Evolutionary conservation across 2,888 invertebrate species (phyloP).

Genomic region (Erynnis tages): DNA sequence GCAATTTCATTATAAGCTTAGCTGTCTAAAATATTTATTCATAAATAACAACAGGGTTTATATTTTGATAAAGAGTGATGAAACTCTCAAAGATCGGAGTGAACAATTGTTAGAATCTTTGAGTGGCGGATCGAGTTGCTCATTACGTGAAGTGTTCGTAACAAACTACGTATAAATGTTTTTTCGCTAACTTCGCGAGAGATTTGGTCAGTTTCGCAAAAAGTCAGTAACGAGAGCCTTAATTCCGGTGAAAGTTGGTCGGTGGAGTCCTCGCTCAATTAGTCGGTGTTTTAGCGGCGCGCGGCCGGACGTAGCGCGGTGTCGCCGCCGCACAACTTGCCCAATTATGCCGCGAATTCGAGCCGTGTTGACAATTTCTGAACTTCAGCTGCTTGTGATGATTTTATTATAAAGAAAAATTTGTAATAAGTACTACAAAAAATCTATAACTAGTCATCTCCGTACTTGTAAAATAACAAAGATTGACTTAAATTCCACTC

Average conservation of each 20-base stretch:
- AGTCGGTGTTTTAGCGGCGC: constrained; percentile 23
- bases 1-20: constrained; percentile 24
- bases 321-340: constrained; percentile 22
- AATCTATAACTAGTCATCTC: too few species aligned
- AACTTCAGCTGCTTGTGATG: too few species aligned
- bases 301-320: constrained; percentile 20
- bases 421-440: too few species aligned
- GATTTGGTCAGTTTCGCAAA: constrained; percentile 65
- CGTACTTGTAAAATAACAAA: too few species aligned
- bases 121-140: constrained; percentile 17
- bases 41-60: neutral
- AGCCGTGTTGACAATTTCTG: neutral
- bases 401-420: too few species aligned
- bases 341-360: constrained; percentile 23
- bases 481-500: too few species aligned
- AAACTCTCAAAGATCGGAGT: too few species aligned
- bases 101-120: constrained; percentile 9
- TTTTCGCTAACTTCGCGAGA: constrained; percentile 55
- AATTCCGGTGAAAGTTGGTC: constrained; percentile 62
- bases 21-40: constrained; percentile 21
- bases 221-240: constrained; percentile 72
- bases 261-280: constrained; percentile 49
- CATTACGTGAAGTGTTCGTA: constrained; percentile 28
- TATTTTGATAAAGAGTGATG: neutral
- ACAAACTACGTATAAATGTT: constrained; percentile 49